Evolutionary conservation across 2,113 vertebrate genomes (phyloP), one percentile per base, ranked within the genome.

Genomic region (Notiomystis cincta): DNA sequence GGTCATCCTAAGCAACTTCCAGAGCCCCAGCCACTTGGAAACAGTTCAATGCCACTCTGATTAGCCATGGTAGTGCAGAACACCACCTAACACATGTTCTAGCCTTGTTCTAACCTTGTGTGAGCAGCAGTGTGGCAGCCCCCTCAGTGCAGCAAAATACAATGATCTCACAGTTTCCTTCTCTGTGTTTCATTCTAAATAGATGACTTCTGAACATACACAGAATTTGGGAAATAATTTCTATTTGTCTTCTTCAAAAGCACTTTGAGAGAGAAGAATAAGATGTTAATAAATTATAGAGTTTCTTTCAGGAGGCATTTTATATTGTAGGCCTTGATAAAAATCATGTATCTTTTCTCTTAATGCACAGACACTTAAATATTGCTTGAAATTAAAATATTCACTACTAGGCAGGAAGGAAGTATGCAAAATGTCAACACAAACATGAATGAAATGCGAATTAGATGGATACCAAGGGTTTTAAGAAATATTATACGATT

Each of bases 41-140:
- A 4, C 11, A 37, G 13, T 30, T 48, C 30, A 31, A 12, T 48
- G 58, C 9, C 15, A 5, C 22, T 66, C 31, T 19, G 11, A 40
- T 18, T 54, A 64, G 18, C 40, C 15, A n/a, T 0, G 0, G 38
- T 24, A 33, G 35, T 62, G 67, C 40, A 60, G 40, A 82, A 47
- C 17, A 42, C 6, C 53, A 30, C 18, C 17, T 2, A 2, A 28
- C 2, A 6, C 15, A 4, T 2, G 11, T 38, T 11, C 2, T 16
- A 35, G 37, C 21, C 40, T n/a, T 6, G 31, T 22, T 22, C 12
- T 40, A n/a, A n/a, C n/a, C n/a, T n/a, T n/a, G n/a, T n/a, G n/a
- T 51, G 47, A 87, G 54, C 44, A 54, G 40, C 35, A 56, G 14
- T 0, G 1, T 11, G 7, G 44, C 5, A 6, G 23, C n/a, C 9